Base-by-base conservation (phyloP, 2,888 invertebrate species). In the Girardia tigrina region DNA sequence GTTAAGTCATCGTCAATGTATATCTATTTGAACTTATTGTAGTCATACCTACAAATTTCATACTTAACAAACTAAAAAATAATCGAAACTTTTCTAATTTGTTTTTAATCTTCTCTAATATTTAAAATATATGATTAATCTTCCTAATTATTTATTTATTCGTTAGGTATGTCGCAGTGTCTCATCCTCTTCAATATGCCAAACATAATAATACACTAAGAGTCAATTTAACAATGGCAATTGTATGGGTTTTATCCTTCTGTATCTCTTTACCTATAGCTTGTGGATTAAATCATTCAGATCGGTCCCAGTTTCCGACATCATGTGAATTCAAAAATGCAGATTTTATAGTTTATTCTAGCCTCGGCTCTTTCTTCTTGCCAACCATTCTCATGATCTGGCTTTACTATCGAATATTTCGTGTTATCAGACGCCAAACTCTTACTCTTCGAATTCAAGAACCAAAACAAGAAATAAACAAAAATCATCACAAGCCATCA, bases 301-400 rank as follows among this genome's bases (percentile, higher is more conserved):
- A 78, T 78, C 56, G 56, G 56, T 56, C 56, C 4, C 56, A 56
- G n/a, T 56, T 56, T 56, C 56, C 56, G 4, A 56, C 23, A 2
- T 81, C 83, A 42, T 98, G 98, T 86, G 88, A 91, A 80, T 95
- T 98, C 88, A 94, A 94, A 86, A 97, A 94, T 86, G 90, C 93
- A 80, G 92, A 94, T 86, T 98, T 97, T 86, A 91, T 97, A 83
- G 90, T 98, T 82, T 94, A 92, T 86, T 97, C 95, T 16, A 97
- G 95, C 75, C 88, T 98, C 80, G 92, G 92, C 79, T 97, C 97
- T 81, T 98, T 98, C 88, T 98, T 94, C 86, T 94, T 98, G 82
- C 98, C 98, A 92, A 95, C 82, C 84, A 90, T 94, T 83, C 91
- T 95, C 83, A 97, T 98, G 94, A 91, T 97, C 85, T 91, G 91